These are phyloP conservation scores for Anthoptus insignis DNA, from an alignment of 2,888 invertebrate genomes.

Conservation along the genomic window DNA sequence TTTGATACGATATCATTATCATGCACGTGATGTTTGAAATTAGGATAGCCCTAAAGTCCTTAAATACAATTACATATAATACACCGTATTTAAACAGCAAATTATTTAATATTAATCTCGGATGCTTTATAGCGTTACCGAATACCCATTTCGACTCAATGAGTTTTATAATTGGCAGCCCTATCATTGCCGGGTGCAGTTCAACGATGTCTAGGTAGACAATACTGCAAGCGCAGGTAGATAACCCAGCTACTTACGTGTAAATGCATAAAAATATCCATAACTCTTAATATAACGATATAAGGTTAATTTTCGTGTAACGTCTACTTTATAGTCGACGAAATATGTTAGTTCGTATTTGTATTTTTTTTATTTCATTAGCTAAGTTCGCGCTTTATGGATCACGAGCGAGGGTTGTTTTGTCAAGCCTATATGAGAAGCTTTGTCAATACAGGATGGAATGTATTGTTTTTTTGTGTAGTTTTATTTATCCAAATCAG, in stretches of 20 bases:
- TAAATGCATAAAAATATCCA: slow-evolving; percentile 51
- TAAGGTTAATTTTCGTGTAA: slow-evolving; percentile 48
- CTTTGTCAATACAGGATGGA: slow-evolving; percentile 81
- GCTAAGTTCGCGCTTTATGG: slow-evolving; percentile 84
- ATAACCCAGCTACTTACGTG: slow-evolving; percentile 65
- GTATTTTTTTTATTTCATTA: slow-evolving; percentile 82
- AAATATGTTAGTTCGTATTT: slow-evolving; percentile 68
- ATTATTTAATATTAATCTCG: slow-evolving; percentile 10
- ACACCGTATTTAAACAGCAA: no score
- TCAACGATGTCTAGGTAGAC: slow-evolving; percentile 71
- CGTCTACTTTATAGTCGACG: background rate
- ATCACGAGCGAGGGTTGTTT: slow-evolving; percentile 84
- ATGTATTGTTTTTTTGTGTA: slow-evolving; percentile 60
- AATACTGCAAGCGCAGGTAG: slow-evolving; percentile 81
- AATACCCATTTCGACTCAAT: slow-evolving; percentile 18
- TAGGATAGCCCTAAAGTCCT: no score
- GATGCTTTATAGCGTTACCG: slow-evolving; percentile 3
- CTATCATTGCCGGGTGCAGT: slow-evolving; percentile 75
- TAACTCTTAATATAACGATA: slow-evolving; percentile 1
- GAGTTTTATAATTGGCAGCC: slow-evolving; percentile 63
- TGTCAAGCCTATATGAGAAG: slow-evolving; percentile 78
- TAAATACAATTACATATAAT: no score
- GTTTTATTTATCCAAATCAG: slow-evolving; percentile 44
- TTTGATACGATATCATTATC: no score
- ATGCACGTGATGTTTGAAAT: no score